These are phyloP conservation scores for Columba janthina DNA, from an alignment of 2,113 vertebrate species.

Conservation along the genomic window DNA sequence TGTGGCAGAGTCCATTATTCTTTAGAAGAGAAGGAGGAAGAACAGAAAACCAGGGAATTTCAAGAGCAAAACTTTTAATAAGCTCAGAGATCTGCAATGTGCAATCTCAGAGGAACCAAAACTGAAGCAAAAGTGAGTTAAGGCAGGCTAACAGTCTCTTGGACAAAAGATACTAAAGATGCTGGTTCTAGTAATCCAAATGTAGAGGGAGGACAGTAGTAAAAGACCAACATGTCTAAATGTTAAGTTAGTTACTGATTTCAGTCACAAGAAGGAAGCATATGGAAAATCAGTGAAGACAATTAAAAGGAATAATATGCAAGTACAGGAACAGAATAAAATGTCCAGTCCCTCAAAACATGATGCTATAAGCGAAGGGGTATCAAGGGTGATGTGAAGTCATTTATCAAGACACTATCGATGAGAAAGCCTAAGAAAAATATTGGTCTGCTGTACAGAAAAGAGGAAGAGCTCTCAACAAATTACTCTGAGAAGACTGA, in stretches of 20 bases:
- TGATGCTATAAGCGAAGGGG: not conserved
- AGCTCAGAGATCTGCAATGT: not conserved
- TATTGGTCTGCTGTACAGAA: not conserved
- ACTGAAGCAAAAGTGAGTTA: not conserved
- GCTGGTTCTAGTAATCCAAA: not conserved
- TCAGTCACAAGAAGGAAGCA: not conserved
- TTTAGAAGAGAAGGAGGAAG: not conserved
- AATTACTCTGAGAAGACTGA: not conserved
- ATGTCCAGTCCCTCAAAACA: not conserved
- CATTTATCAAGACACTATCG: not conserved
- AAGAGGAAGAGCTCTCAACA: not conserved
- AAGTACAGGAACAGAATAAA: not conserved
- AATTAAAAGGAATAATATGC: not conserved
- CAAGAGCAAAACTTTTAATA: not conserved
- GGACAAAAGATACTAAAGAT: not conserved
- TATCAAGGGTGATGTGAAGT: not conserved
- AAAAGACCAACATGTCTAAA: not conserved
- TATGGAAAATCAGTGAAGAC: not conserved
- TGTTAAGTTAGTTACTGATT: not conserved
- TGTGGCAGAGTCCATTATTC: not conserved
- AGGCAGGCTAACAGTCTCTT: not conserved
- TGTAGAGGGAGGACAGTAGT: not conserved
- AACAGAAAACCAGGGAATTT: not conserved
- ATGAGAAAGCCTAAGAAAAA: not conserved
- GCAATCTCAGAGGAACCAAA: not conserved